These are phyloP conservation scores for Bagarius yarrelli DNA, from an alignment of 2,113 vertebrate genomes.

Conservation along the genomic window DNA sequence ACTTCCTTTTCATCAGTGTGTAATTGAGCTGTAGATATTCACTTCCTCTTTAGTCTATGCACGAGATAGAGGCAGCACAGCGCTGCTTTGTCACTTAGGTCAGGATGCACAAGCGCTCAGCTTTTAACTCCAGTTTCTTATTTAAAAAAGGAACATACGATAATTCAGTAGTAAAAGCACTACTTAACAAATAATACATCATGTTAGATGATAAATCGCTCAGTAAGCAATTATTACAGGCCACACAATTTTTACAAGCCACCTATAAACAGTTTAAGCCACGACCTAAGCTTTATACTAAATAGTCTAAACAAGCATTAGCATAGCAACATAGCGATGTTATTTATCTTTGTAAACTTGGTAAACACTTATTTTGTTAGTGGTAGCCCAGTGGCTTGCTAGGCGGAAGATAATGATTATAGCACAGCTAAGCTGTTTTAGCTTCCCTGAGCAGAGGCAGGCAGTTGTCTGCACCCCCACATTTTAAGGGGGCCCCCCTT, in stretches of 20 bases:
- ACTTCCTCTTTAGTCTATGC: conserved; percentile 37
- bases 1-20: conserved; percentile 30
- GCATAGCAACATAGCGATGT: background rate
- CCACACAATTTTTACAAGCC: too few species aligned
- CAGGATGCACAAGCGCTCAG: background rate
- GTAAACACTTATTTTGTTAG: too few species aligned
- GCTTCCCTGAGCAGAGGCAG: too few species aligned
- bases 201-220: background rate
- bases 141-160: background rate
- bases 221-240: background rate
- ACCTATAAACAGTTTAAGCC: background rate
- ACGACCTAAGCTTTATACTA: background rate
- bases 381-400: too few species aligned
- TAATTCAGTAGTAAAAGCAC: background rate
- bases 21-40: conserved; percentile 38
- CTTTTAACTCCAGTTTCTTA: background rate
- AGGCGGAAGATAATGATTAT: too few species aligned
- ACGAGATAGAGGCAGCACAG: conserved; percentile 8
- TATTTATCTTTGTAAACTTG: too few species aligned
- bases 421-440: too few species aligned
- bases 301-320: background rate
- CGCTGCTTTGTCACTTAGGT: background rate
- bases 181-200: background rate
- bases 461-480: too few species aligned
- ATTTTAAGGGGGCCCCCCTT: too few species aligned